Evolutionary conservation across 2,113 vertebrate species (phyloP).

Genomic region (Noturus placidus): DNA sequence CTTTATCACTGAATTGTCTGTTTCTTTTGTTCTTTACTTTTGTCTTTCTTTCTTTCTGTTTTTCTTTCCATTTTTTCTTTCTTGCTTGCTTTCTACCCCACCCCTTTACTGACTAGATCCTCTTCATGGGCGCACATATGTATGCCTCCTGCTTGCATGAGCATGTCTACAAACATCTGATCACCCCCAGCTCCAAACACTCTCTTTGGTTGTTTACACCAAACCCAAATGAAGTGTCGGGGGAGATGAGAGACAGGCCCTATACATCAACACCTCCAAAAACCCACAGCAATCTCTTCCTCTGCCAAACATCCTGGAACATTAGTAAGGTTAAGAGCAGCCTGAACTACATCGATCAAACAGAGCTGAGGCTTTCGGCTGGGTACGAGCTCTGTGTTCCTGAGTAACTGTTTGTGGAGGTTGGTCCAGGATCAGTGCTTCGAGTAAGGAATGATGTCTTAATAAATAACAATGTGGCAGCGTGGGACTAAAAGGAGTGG

Average conservation of each 20-base stretch:
- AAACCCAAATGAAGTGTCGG: constrained; percentile 60
- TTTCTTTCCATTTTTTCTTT: neutral
- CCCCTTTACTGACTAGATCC: neutral
- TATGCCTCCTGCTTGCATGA: constrained; percentile 49
- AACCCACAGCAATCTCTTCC: constrained; percentile 9
- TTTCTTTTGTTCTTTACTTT: neutral
- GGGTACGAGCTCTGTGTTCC: neutral
- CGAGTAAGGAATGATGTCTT: constrained; percentile 74
- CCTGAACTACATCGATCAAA: neutral
- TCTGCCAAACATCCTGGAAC: constrained; percentile 35
- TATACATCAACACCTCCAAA: constrained; percentile 49
- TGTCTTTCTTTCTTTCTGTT: neutral
- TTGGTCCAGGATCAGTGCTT: neutral
- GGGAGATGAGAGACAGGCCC: constrained; percentile 56
- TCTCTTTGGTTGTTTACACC: constrained; percentile 73
- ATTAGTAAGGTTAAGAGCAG: constrained; percentile 2
- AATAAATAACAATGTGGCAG: constrained; percentile 71
- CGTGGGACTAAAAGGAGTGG: constrained; percentile 64
- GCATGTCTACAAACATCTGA: constrained; percentile 60
- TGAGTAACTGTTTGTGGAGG: neutral
- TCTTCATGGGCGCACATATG: constrained; percentile 35
- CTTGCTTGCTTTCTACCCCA: neutral
- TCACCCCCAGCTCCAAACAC: constrained; percentile 60
- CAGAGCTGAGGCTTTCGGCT: neutral
- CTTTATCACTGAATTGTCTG: neutral